phyloP scores from a whole-genome alignment of 2,888 invertebrate species.

The Drosophila barbarae region DNA sequence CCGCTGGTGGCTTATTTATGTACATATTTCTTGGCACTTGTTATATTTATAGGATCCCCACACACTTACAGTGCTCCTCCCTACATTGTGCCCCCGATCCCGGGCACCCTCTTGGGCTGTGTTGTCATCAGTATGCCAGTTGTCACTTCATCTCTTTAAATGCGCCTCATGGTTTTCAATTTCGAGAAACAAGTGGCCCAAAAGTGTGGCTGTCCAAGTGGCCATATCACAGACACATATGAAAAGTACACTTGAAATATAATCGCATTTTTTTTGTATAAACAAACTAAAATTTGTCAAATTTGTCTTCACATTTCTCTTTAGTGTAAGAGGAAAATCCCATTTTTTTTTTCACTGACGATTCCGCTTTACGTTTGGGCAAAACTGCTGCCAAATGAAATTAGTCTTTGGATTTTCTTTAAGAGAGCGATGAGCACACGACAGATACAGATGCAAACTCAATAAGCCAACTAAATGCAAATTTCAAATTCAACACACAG shows the following conservation, averaged over 20 bases:
- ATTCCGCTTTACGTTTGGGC: conserved; percentile 6
- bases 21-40: conserved; percentile 74
- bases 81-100: not conserved
- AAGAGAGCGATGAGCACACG: conserved; percentile 5
- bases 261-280: not conserved
- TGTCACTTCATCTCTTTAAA: conserved; percentile 62
- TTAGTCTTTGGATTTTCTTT: conserved; percentile 24
- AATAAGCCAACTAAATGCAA: conserved; percentile 39
- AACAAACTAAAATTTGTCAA: not conserved
- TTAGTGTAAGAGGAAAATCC: no score
- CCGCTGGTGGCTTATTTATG: conserved; percentile 60
- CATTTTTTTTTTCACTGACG: not conserved
- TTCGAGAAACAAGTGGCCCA: conserved; percentile 50
- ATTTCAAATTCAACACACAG: conserved; percentile 23
- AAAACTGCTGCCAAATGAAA: conserved; percentile 27
- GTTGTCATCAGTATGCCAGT: conserved; percentile 53
- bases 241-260: conserved; percentile 1
- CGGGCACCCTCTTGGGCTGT: not conserved
- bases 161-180: conserved; percentile 52
- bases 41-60: conserved; percentile 66
- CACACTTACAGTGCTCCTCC: conserved; percentile 40
- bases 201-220: conserved; percentile 42
- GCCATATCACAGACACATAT: conserved; percentile 1
- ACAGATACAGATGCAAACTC: conserved; percentile 30
- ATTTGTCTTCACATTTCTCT: not conserved